Conservation (phyloP, 2,888 invertebrate species). For the Acleris cristana region DNA sequence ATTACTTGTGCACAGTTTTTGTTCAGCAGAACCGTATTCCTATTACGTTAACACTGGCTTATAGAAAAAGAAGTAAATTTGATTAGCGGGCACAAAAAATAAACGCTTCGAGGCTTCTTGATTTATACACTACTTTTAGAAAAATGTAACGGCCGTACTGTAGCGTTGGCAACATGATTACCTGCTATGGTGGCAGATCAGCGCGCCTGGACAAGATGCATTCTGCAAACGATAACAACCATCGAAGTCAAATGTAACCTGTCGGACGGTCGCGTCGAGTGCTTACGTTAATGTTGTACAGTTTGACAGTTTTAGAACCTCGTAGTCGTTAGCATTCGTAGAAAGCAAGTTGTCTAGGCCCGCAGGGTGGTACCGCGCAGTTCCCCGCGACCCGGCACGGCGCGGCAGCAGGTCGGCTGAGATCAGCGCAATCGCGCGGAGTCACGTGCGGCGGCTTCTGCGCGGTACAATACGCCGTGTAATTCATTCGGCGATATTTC, state of each 20-base stretch:
- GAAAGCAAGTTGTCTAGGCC: too few species aligned
- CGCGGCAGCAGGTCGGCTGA: conserved; percentile 27
- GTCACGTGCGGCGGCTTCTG: conserved; percentile 36
- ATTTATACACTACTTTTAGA: neutral
- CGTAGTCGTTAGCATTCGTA: too few species aligned
- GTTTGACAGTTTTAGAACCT: too few species aligned
- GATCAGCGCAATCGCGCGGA: conserved; percentile 23
- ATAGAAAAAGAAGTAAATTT: conserved; percentile 9
- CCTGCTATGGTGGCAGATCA: too few species aligned
- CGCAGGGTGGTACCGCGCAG: too few species aligned
- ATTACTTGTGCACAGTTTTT: conserved; percentile 16
- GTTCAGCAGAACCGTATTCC: conserved; percentile 12
- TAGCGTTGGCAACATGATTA: too few species aligned
- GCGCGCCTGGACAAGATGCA: too few species aligned
- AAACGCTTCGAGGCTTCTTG: neutral
- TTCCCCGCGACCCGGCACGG: conserved; percentile 1
- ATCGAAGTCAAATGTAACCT: too few species aligned
- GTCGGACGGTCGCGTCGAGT: too few species aligned
- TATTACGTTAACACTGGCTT: conserved; percentile 9
- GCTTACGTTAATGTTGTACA: too few species aligned
- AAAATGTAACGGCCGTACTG: too few species aligned
- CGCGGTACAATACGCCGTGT: conserved; percentile 30
- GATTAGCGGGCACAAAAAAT: conserved; percentile 4
- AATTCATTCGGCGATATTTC: conserved; percentile 34
- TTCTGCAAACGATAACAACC: too few species aligned